A percentile compares a stretch with the other conserved stretches of the same genome.
phyloP scores from a whole-genome alignment of 1,140 invertebrate genomes.

The Bicyclus anynana region DNA sequence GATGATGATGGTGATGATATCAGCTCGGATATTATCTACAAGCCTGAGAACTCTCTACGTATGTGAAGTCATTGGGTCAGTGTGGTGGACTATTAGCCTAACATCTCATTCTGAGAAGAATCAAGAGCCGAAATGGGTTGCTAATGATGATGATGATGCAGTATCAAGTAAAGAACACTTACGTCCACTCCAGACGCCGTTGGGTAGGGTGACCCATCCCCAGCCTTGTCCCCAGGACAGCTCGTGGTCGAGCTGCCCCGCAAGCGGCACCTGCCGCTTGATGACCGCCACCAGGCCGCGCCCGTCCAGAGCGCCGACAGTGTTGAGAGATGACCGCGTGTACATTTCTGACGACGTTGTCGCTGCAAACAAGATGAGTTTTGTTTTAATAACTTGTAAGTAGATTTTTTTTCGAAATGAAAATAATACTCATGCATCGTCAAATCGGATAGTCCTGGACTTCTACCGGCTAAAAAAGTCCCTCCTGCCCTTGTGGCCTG shows the following conservation, averaged over 20 bases:
- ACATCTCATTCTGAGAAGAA: no score
- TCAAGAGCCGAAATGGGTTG: not conserved
- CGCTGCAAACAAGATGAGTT: slow-evolving; percentile 38
- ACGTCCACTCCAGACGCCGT: slow-evolving; percentile 80
- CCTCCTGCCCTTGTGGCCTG: no score
- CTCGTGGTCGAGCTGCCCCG: slow-evolving; percentile 69
- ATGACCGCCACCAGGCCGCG: slow-evolving; percentile 70
- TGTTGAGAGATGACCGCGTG: slow-evolving; percentile 40
- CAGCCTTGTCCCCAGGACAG: slow-evolving; percentile 78
- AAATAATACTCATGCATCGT: no score
- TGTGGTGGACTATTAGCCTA: no score
- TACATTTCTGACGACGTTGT: slow-evolving; percentile 77
- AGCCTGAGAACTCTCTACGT: no score
- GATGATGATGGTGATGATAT: no score
- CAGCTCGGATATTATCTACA: no score
- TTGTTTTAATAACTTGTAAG: not conserved
- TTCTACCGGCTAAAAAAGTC: no score
- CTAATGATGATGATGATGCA: not conserved
- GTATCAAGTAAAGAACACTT: slow-evolving; percentile 34
- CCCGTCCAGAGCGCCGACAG: slow-evolving; percentile 58
- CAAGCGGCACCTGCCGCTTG: slow-evolving; percentile 73
- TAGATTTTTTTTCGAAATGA: not conserved
- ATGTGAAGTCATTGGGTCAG: no score
- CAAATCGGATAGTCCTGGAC: no score
- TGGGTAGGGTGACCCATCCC: slow-evolving; percentile 80